These are phyloP conservation scores for Oxyscelio sp. DNA, from an alignment of 2,888 invertebrate species.

Conservation along the genomic window DNA sequence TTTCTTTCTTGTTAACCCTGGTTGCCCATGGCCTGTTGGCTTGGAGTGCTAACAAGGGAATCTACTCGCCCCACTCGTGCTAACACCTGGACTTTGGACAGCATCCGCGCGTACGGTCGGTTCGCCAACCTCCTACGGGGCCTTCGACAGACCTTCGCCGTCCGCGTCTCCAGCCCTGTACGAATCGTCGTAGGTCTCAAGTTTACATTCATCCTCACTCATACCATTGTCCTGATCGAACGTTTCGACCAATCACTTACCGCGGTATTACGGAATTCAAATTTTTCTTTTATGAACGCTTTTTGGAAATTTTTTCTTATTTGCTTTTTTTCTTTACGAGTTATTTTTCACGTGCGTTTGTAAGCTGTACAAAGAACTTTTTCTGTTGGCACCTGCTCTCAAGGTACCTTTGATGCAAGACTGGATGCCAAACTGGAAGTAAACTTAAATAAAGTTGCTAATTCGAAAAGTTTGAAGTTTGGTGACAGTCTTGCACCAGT, in stretches of 20 bases:
- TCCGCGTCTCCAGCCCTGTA: constrained; percentile 88
- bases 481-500: constrained; percentile 32
- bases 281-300: too few species aligned
- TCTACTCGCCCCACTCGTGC: constrained; percentile 88
- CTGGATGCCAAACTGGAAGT: too few species aligned
- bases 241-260: constrained; percentile 22
- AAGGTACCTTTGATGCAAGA: too few species aligned
- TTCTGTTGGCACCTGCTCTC: too few species aligned
- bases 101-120: constrained; percentile 87
- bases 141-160: constrained; percentile 87
- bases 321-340: too few species aligned
- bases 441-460: too few species aligned
- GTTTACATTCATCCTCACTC: constrained; percentile 82
- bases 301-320: too few species aligned
- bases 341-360: too few species aligned
- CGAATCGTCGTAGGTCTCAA: constrained; percentile 78
- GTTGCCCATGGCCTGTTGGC: constrained; percentile 91
- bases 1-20: constrained; percentile 91
- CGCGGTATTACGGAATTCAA: constrained; percentile 21
- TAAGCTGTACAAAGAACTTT: too few species aligned
- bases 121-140: constrained; percentile 84
- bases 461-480: too few species aligned
- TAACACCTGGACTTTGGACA: constrained; percentile 89
- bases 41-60: constrained; percentile 92
- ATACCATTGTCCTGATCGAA: constrained; percentile 78